Percentiles rank a stretch among this genome's conserved stretches.
These are phyloP conservation scores for Sarcoramphus papa DNA, from an alignment of 2,797 vertebrate genomes.

Conservation along the genomic window DNA sequence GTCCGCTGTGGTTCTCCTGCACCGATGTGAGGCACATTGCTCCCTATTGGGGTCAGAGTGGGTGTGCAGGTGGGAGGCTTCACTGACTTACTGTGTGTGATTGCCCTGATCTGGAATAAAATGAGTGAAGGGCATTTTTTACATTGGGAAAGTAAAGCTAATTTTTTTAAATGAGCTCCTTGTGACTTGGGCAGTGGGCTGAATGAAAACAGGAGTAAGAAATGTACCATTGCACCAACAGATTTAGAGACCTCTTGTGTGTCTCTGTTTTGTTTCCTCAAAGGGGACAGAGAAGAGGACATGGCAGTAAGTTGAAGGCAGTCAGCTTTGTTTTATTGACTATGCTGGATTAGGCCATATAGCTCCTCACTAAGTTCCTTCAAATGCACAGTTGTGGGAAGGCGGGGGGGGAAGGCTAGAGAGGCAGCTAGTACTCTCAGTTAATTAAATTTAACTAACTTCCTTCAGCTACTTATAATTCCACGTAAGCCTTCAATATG, in stretches of 20 bases:
- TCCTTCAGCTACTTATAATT: neutral
- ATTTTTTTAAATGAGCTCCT: neutral
- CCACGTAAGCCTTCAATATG: accelerated
- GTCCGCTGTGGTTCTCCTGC: neutral
- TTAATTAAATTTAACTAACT: neutral
- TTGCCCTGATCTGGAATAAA: neutral
- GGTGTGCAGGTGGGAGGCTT: neutral
- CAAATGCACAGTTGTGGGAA: neutral
- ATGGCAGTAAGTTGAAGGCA: neutral
- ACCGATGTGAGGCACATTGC: accelerated
- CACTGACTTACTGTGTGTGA: neutral
- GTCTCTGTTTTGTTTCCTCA: neutral
- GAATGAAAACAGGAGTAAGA: neutral
- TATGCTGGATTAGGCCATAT: neutral
- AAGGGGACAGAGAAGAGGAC: neutral
- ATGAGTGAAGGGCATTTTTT: neutral
- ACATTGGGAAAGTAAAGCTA: neutral
- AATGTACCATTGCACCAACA: neutral
- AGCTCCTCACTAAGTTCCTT: neutral
- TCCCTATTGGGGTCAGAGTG: neutral
- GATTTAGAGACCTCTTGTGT: neutral
- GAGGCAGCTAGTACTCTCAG: neutral
- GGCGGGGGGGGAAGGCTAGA: neutral
- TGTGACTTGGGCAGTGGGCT: neutral
- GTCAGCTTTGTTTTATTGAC: neutral